Evolutionary conservation across 2,797 vertebrate species (phyloP).

Genomic region (Xenentodon cancila): DNA sequence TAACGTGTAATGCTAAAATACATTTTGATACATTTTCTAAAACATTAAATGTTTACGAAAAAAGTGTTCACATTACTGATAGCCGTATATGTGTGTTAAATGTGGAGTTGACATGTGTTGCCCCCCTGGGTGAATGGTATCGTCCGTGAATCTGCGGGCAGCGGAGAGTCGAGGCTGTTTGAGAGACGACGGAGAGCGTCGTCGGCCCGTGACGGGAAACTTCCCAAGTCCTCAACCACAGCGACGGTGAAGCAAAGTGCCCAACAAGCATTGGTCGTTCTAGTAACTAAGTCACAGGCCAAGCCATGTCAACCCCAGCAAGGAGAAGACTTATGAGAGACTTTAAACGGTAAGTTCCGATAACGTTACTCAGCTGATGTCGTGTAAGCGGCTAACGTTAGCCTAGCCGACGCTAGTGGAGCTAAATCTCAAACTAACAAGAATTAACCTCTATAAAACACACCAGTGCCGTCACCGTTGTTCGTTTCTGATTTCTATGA

Average conservation of each 20-base stretch:
- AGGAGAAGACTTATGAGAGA: conserved; percentile 97
- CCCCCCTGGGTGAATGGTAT: conserved; percentile 50
- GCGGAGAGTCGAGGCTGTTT: conserved; percentile 39
- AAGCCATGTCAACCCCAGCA: conserved; percentile 93
- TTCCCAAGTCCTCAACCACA: too few relatives aligned
- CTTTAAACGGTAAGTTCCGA: conserved; percentile 92
- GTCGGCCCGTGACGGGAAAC: not conserved
- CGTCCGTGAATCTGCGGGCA: conserved; percentile 52
- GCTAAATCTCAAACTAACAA: too few relatives aligned
- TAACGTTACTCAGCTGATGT: conserved; percentile 36
- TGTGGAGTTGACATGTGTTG: fast-evolving
- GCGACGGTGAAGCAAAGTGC: conserved; percentile 1
- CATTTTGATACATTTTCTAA: not conserved
- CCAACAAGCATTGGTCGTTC: not conserved
- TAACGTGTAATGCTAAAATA: not conserved
- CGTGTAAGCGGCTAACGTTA: conserved; percentile 57
- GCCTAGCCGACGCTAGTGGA: conserved; percentile 37
- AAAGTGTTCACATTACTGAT: fast-evolving
- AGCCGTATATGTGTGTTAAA: not conserved
- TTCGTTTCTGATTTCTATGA: not conserved
- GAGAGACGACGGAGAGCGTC: conserved; percentile 25
- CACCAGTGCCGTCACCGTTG: fast-evolving
- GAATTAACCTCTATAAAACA: not conserved
- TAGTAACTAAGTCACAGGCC: conserved; percentile 6
- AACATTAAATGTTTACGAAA: not conserved